phyloP scores from a whole-genome alignment of 1,140 invertebrate species.

The Drosophila kepulauana region DNA sequence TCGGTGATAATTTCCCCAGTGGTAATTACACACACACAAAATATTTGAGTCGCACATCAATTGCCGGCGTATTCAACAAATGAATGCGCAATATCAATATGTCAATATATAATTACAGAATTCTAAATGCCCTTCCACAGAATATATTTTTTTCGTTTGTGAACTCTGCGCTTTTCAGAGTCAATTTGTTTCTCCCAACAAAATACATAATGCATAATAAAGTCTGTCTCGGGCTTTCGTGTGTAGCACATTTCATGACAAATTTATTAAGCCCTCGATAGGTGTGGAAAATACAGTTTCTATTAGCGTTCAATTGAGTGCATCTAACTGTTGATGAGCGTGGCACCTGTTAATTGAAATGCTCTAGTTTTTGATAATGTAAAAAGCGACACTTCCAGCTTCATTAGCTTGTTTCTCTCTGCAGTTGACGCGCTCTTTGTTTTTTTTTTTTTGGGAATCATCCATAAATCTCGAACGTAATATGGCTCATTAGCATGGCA shows the following conservation, averaged over 20 bases:
- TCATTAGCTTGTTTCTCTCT: conserved; percentile 52
- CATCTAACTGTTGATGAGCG: conserved; percentile 69
- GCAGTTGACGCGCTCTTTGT: conserved; percentile 13
- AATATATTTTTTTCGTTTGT: too few species aligned
- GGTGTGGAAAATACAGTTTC: conserved; percentile 35
- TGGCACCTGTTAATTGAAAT: conserved; percentile 73
- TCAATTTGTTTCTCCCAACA: too few species aligned
- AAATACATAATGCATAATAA: too few species aligned
- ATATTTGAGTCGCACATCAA: conserved; percentile 12
- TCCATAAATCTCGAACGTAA: conserved; percentile 27
- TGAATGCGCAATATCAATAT: conserved; percentile 15
- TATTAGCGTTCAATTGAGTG: conserved; percentile 79
- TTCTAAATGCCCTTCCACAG: conserved; percentile 19
- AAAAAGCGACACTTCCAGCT: conserved; percentile 18
- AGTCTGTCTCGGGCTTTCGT: neutral
- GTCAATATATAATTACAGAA: neutral
- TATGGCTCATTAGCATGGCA: conserved; percentile 46
- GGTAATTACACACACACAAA: conserved; percentile 23
- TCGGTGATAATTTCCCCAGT: conserved; percentile 34
- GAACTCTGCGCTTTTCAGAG: too few species aligned
- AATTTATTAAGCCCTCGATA: neutral
- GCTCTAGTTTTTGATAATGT: conserved; percentile 43
- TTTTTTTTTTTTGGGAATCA: neutral
- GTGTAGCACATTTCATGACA: neutral
- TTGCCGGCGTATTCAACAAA: conserved; percentile 5